Conservation (phyloP, 2,797 vertebrate species). For the Okamejei kenojei region DNA sequence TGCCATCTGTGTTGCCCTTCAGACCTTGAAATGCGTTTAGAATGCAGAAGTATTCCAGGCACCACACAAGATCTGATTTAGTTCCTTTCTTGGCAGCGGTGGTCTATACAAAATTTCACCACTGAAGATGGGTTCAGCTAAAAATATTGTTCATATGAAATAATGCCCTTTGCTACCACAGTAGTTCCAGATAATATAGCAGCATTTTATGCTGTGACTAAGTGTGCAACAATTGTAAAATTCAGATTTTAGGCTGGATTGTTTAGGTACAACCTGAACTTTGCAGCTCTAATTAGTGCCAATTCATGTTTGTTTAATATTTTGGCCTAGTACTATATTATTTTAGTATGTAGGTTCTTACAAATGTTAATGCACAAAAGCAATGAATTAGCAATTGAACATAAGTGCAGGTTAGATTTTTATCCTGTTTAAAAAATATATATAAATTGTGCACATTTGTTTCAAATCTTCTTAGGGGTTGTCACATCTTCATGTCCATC, state of each 20-base stretch:
- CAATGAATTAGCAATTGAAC: not conserved
- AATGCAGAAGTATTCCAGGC: not conserved
- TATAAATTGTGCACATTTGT: not conserved
- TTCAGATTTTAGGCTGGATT: not conserved
- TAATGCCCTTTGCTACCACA: not conserved
- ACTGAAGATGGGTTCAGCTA: not conserved
- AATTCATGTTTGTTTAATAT: not conserved
- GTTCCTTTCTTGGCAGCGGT: not conserved
- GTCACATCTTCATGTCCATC: slow-evolving; percentile 92
- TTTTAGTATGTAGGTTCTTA: not conserved
- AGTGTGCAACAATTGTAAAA: not conserved
- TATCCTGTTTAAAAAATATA: not conserved
- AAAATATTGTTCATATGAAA: not conserved
- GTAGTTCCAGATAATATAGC: not conserved
- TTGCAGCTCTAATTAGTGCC: not conserved
- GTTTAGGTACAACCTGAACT: not conserved
- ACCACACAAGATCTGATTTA: not conserved
- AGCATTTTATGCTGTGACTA: not conserved
- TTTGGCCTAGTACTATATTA: too few species aligned
- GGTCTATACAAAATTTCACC: not conserved
- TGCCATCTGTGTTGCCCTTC: slow-evolving; percentile 9
- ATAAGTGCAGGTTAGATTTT: not conserved
- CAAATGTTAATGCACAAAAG: not conserved
- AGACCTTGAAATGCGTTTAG: slow-evolving; percentile 8
- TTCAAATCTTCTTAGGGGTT: slow-evolving; percentile 65